Percentiles rank a stretch among this genome's conserved stretches.
phyloP scores from a whole-genome alignment of 2,888 invertebrate genomes.

The Adelognathus sp. region DNA sequence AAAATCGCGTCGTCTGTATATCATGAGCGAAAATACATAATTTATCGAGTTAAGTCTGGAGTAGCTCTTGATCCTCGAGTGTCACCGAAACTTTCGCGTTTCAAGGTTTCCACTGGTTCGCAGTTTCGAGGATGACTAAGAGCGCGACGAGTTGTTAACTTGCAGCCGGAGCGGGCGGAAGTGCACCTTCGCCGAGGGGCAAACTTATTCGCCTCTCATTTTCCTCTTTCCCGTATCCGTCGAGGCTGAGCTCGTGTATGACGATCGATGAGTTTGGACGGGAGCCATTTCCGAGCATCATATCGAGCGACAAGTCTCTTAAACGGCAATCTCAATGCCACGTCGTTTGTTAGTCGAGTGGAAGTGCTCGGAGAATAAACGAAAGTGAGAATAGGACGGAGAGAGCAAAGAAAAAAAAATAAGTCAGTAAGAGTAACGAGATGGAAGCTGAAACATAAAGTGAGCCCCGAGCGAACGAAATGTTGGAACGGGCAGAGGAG shows the following conservation, averaged over 20 bases:
- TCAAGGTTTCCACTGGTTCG: slow-evolving; percentile 20
- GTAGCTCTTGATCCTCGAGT: neutral
- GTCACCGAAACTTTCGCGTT: slow-evolving; percentile 34
- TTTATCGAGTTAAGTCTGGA: slow-evolving; percentile 42
- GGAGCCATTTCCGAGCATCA: slow-evolving; percentile 68
- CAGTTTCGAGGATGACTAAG: slow-evolving; percentile 5
- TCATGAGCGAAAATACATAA: slow-evolving; percentile 38
- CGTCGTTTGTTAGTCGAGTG: slow-evolving; percentile 62
- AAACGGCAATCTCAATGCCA: slow-evolving; percentile 67
- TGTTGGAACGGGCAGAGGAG: slow-evolving; percentile 9
- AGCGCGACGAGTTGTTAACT: slow-evolving; percentile 9
- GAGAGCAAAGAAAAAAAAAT: slow-evolving; percentile 7
- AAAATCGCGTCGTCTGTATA: slow-evolving; percentile 6
- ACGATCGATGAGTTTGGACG: slow-evolving; percentile 75
- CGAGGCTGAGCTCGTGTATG: slow-evolving; percentile 56
- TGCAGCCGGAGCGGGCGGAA: slow-evolving; percentile 23
- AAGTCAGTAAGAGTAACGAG: slow-evolving; percentile 49
- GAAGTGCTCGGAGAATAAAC: slow-evolving; percentile 8
- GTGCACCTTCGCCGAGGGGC: slow-evolving; percentile 12
- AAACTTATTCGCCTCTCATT: slow-evolving; percentile 32
- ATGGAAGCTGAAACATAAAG: slow-evolving; percentile 49
- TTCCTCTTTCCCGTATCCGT: slow-evolving; percentile 7
- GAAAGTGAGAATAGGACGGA: slow-evolving; percentile 2
- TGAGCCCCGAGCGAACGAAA: slow-evolving; percentile 39
- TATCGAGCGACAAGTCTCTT: slow-evolving; percentile 67